These are phyloP conservation scores for Hylia prasina DNA, from an alignment of 2,113 vertebrate species.

Conservation along the genomic window DNA sequence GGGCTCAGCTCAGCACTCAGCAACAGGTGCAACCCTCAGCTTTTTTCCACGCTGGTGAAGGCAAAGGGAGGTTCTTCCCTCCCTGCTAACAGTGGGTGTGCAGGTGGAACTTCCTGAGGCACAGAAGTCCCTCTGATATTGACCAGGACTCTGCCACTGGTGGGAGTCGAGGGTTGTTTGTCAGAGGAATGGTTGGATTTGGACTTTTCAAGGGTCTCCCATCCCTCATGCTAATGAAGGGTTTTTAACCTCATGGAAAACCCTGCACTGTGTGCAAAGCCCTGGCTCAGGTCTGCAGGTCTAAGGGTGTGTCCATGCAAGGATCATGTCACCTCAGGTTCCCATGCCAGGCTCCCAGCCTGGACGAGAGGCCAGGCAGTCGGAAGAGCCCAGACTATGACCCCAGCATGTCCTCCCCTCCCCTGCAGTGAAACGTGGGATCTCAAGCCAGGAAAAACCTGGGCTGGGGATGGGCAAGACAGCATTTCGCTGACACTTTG, in stretches of 20 bases:
- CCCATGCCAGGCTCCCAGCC: neutral
- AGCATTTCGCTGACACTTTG: neutral
- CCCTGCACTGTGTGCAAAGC: neutral
- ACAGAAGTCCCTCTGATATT: neutral
- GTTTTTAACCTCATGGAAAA: neutral
- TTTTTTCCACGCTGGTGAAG: neutral
- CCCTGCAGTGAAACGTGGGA: neutral
- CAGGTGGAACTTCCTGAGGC: neutral
- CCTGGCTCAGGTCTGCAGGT: neutral
- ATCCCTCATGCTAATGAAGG: neutral
- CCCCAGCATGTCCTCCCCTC: rapidly evolving
- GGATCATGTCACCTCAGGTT: neutral
- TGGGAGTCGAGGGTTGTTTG: rapidly evolving
- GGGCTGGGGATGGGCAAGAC: neutral
- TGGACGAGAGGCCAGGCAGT: neutral
- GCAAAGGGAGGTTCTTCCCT: neutral
- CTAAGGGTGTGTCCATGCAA: neutral
- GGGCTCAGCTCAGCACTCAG: neutral
- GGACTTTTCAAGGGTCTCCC: neutral
- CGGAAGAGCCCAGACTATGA: rapidly evolving
- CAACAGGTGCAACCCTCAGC: neutral
- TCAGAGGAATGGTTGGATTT: rapidly evolving
- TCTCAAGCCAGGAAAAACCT: neutral
- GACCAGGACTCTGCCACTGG: neutral
- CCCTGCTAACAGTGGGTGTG: neutral